Evolutionary conservation across 2,888 invertebrate genomes (phyloP).

Genomic region (Clivina fossor): DNA sequence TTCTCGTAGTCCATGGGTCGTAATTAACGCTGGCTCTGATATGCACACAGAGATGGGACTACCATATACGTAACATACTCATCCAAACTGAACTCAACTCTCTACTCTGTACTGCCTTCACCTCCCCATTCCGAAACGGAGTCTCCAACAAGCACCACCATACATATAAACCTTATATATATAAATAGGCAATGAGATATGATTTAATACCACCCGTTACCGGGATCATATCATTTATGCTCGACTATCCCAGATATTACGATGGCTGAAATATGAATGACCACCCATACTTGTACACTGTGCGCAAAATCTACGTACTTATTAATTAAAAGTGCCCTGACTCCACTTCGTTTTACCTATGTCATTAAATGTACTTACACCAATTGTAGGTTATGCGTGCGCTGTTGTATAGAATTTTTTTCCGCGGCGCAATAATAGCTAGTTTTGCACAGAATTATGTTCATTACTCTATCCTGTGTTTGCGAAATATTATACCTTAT

Average conservation of each 20-base stretch:
- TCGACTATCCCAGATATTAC: slow-evolving; percentile 24
- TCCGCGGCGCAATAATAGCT: too few species aligned
- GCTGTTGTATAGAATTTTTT: too few species aligned
- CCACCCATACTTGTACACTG: slow-evolving; percentile 1
- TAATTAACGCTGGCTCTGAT: slow-evolving; percentile 29
- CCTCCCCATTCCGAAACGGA: too few species aligned
- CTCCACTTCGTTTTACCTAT: slow-evolving; percentile 20
- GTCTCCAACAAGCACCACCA: too few species aligned
- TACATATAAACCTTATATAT: too few species aligned
- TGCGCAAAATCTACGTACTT: slow-evolving; percentile 3
- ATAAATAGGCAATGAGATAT: slow-evolving; percentile 30
- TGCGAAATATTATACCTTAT: too few species aligned
- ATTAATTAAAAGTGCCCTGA: slow-evolving; percentile 28
- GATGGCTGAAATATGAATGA: slow-evolving; percentile 28
- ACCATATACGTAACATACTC: slow-evolving; percentile 25
- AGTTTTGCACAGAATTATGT: slow-evolving; percentile 6
- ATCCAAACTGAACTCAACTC: too few species aligned
- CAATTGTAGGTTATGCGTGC: slow-evolving; percentile 10
- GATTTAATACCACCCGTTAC: slow-evolving; percentile 26
- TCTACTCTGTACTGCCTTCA: too few species aligned
- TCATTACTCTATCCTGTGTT: slow-evolving; percentile 15
- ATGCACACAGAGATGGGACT: slow-evolving; percentile 30
- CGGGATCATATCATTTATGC: slow-evolving; percentile 30
- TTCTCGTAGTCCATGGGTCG: slow-evolving; percentile 29
- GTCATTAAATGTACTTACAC: slow-evolving; percentile 17